These are phyloP conservation scores for Rosalia funebris DNA, from an alignment of 2,888 invertebrate species.

Conservation along the genomic window DNA sequence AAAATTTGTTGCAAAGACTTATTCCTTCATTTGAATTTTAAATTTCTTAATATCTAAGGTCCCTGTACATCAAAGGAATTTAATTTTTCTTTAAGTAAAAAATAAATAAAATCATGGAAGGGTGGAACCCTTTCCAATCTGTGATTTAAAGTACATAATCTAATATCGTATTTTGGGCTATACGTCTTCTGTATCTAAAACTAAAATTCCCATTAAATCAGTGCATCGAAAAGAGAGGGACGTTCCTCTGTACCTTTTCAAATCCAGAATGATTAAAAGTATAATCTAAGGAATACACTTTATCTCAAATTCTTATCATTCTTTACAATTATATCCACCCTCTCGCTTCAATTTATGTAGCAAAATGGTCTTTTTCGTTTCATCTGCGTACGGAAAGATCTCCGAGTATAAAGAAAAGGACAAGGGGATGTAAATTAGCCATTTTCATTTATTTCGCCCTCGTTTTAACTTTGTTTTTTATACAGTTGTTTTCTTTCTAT, in stretches of 20 bases:
- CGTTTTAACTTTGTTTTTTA: conserved; percentile 58
- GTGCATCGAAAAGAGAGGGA: conserved; percentile 31
- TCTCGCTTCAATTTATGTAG: conserved; percentile 28
- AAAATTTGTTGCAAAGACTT: conserved; percentile 3
- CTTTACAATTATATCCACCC: conserved; percentile 42
- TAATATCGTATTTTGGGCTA: conserved; percentile 49
- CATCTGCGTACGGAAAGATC: conserved; percentile 35
- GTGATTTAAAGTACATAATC: conserved; percentile 58
- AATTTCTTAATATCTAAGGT: conserved; percentile 37
- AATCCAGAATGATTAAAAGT: conserved; percentile 60
- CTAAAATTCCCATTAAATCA: conserved; percentile 12
- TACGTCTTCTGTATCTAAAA: conserved; percentile 28
- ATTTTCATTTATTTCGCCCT: conserved; percentile 62
- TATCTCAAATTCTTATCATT: conserved; percentile 53
- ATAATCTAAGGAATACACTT: conserved; percentile 60
- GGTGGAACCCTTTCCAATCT: conserved; percentile 51
- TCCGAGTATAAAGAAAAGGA: conserved; percentile 46
- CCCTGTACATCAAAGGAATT: conserved; percentile 36
- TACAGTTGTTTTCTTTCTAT: conserved; percentile 52
- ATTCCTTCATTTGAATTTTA: conserved; percentile 35
- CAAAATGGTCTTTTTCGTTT: conserved; percentile 36
- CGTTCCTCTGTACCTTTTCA: conserved; percentile 30
- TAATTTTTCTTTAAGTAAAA: conserved; percentile 33
- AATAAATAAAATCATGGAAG: conserved; percentile 36
- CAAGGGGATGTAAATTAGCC: conserved; percentile 63